These are phyloP conservation scores for Corythornis leucogaster DNA, from an alignment of 2,797 vertebrate species.

Conservation along the genomic window DNA sequence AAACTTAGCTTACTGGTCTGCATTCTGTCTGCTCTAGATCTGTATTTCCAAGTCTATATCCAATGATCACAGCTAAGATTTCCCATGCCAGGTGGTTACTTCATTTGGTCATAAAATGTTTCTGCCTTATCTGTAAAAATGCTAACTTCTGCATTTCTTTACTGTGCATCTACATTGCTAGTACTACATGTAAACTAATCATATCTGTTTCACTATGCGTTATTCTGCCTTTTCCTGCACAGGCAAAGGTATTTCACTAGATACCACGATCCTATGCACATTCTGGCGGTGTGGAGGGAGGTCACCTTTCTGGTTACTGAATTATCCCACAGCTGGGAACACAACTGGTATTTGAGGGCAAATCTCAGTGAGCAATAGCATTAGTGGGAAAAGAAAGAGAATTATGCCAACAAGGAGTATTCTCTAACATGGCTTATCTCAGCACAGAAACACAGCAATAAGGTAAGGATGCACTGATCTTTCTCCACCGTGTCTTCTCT, in stretches of 20 bases:
- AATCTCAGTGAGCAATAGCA: not conserved
- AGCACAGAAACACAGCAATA: not conserved
- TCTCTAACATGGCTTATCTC: not conserved
- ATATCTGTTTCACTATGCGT: not conserved
- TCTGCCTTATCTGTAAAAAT: not conserved
- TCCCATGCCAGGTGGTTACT: not conserved
- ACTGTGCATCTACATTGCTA: not conserved
- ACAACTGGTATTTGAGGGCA: slow-evolving; percentile 4
- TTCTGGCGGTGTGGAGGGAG: not conserved
- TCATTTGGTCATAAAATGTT: not conserved
- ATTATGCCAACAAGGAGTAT: not conserved
- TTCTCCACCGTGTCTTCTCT: not conserved
- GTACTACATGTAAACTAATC: not conserved
- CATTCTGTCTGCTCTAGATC: not conserved
- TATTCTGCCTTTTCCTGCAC: not conserved
- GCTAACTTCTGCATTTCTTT: not conserved
- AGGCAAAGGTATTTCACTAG: not conserved
- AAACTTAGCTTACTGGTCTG: not conserved
- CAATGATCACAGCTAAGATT: not conserved
- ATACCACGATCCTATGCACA: not conserved
- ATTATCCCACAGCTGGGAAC: not conserved
- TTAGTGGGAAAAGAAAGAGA: not conserved
- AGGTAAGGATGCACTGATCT: not conserved
- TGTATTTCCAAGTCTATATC: not conserved
- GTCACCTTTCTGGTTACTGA: not conserved